phyloP scores from a whole-genome alignment of 37 sponge, comb jelly and placozoan genomes.

The Hexactinellida sp. region DNA sequence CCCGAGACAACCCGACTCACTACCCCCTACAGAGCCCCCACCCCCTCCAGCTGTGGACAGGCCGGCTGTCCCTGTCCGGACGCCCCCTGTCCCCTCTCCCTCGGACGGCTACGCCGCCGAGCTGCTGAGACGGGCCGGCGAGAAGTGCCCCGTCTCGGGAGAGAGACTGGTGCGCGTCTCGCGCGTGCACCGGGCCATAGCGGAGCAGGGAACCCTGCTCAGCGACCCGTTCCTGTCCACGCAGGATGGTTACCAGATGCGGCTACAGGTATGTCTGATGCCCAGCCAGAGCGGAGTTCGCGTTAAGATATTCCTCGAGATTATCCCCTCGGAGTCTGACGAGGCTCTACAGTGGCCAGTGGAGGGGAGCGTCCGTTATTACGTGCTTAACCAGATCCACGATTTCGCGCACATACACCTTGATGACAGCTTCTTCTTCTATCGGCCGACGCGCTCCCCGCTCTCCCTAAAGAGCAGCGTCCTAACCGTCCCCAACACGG shows the following conservation, averaged over 20 bases:
- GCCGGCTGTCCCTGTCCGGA: neutral
- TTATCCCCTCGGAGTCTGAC: neutral
- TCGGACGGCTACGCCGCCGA: neutral
- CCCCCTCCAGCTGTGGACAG: neutral
- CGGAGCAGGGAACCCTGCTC: neutral
- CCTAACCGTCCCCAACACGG: neutral
- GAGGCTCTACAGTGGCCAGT: neutral
- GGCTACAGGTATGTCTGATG: neutral
- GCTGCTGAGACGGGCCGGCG: neutral
- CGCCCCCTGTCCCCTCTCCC: neutral
- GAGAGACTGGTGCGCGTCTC: neutral
- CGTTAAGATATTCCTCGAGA: neutral
- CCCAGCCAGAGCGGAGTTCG: neutral
- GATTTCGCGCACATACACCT: slow-evolving; percentile 13
- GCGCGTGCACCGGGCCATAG: neutral
- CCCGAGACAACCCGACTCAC: neutral
- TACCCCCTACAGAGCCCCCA: neutral
- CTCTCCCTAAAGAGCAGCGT: neutral
- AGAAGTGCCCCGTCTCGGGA: neutral
- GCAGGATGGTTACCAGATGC: neutral
- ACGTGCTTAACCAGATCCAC: neutral
- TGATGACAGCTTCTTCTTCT: neutral
- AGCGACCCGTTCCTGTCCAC: neutral
- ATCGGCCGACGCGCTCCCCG: neutral
- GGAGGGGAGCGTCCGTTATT: neutral